Percentiles rank a stretch among this genome's conserved stretches.
phyloP scores from a whole-genome alignment of 1,140 invertebrate genomes.

The Microplitis mediator region DNA sequence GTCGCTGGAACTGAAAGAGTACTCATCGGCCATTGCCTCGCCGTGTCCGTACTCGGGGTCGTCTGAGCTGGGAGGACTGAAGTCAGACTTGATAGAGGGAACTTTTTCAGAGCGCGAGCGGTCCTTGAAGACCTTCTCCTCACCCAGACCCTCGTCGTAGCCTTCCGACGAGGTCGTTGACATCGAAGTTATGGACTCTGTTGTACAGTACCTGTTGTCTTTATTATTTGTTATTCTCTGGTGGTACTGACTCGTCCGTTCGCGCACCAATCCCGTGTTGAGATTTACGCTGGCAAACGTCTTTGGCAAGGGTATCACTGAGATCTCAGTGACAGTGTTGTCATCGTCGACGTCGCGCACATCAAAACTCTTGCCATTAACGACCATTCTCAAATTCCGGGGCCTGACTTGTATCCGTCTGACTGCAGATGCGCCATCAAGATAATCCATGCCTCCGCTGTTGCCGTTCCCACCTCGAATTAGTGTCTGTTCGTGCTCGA shows the following conservation, averaged over 20 bases:
- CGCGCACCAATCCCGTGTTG: constrained; percentile 60
- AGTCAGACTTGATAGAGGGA: constrained; percentile 53
- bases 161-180: constrained; percentile 63
- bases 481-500: constrained; percentile 39
- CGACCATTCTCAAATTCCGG: constrained; percentile 65
- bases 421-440: constrained; percentile 41
- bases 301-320: constrained; percentile 64
- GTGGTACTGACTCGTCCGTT: constrained; percentile 64
- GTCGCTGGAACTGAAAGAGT: constrained; percentile 66
- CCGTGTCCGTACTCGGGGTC: constrained; percentile 67
- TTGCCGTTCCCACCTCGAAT: background rate
- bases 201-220: constrained; percentile 51
- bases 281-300: constrained; percentile 42
- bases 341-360: constrained; percentile 67
- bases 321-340: constrained; percentile 65
- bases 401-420: constrained; percentile 56
- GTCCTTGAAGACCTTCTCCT: constrained; percentile 63
- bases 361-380: constrained; percentile 67
- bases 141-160: constrained; percentile 61
- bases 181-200: constrained; percentile 55
- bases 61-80: constrained; percentile 59
- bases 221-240: constrained; percentile 50
- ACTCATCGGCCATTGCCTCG: constrained; percentile 72
- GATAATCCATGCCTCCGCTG: constrained; percentile 44
- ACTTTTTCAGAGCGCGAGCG: constrained; percentile 59